These are phyloP conservation scores for Apis florea DNA, from an alignment of 1,140 invertebrate species.

Conservation along the genomic window DNA sequence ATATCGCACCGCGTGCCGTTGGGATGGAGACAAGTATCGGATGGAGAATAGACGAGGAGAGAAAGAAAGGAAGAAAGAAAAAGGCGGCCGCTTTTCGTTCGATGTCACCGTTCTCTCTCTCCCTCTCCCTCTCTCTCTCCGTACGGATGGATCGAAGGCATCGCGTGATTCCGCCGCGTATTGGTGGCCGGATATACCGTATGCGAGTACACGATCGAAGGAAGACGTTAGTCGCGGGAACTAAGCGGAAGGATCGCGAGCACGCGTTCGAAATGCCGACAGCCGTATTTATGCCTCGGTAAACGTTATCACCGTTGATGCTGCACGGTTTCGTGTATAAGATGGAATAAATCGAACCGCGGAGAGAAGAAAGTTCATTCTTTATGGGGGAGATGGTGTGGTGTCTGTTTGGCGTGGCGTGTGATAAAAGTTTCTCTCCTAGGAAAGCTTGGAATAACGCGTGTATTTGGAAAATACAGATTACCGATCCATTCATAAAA, in stretches of 20 bases:
- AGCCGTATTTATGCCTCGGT: constrained; percentile 73
- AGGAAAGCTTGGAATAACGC: too few species aligned
- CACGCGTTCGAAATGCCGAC: constrained; percentile 66
- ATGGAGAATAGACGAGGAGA: neutral
- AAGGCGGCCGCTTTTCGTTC: neutral
- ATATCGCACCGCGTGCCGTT: constrained; percentile 8
- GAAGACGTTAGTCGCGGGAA: constrained; percentile 4
- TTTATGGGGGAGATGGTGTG: too few species aligned
- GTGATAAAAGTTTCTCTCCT: too few species aligned
- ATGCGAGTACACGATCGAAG: constrained; percentile 44
- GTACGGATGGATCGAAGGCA: constrained; percentile 26
- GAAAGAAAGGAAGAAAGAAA: neutral
- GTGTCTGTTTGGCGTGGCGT: too few species aligned
- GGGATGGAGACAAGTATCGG: constrained; percentile 22
- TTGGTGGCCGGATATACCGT: neutral
- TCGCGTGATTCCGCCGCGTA: constrained; percentile 4
- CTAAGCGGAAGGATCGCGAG: constrained; percentile 13
- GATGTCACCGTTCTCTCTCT: neutral
- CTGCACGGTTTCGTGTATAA: neutral
- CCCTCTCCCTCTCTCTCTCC: neutral
- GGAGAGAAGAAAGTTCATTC: too few species aligned
- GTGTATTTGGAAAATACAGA: too few species aligned
- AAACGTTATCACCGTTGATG: constrained; percentile 74
- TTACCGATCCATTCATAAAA: too few species aligned
- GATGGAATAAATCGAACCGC: neutral